Evolutionary conservation across 2,797 vertebrate genomes (phyloP).

Genomic region (Acropternis orthonyx): DNA sequence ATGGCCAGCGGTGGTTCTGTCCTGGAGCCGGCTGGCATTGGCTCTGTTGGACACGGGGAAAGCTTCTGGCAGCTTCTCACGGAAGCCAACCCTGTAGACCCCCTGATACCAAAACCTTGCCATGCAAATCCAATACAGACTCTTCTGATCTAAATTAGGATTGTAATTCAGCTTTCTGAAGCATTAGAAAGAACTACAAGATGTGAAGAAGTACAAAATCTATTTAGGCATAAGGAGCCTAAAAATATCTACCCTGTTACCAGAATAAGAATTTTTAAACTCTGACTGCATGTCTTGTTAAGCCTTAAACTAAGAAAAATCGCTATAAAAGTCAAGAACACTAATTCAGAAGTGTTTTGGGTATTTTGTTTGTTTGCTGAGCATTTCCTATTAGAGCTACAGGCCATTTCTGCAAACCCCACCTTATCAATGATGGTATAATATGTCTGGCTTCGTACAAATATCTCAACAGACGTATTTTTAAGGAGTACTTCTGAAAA

Average conservation of each 20-base stretch:
- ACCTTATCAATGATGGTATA: rapidly evolving
- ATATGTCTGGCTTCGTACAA: neutral
- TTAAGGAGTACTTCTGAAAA: neutral
- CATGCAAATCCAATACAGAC: neutral
- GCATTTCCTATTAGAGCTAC: neutral
- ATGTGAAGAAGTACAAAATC: neutral
- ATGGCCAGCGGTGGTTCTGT: neutral
- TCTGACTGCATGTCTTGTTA: neutral
- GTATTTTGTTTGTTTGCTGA: neutral
- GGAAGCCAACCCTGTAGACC: neutral
- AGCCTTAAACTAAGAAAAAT: neutral
- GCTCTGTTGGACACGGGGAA: neutral
- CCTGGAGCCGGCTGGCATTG: neutral
- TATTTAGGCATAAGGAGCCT: neutral
- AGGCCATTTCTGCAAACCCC: neutral
- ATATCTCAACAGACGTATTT: neutral
- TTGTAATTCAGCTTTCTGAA: conserved; percentile 6
- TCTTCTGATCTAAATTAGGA: neutral
- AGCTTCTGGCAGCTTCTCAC: neutral
- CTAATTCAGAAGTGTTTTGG: neutral
- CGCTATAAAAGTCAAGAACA: neutral
- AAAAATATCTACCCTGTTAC: neutral
- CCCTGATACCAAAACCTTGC: neutral
- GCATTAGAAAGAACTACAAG: neutral
- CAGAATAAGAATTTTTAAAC: neutral